Percentiles rank a stretch among this genome's conserved stretches.
Evolutionary conservation across 2,888 invertebrate species (phyloP).

Genomic region (Crepidodera aurea): DNA sequence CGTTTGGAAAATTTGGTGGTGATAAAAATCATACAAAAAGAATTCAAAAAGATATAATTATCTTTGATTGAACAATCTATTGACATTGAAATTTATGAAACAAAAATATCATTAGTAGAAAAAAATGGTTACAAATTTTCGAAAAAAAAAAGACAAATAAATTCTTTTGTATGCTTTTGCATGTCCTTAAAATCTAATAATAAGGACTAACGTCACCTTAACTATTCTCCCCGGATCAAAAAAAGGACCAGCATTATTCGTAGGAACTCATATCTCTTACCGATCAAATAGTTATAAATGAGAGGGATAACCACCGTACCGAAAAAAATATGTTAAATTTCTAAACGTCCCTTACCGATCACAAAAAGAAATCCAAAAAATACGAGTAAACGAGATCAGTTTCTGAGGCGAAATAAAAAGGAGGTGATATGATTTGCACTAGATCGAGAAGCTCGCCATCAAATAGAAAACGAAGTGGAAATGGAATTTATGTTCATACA

Average conservation of each 20-base stretch:
- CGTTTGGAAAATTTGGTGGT: too few relatives aligned
- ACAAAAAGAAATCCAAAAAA: not conserved
- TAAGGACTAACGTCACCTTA: too few relatives aligned
- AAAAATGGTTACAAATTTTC: too few relatives aligned
- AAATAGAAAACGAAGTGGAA: slow-evolving; percentile 11
- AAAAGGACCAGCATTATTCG: not conserved
- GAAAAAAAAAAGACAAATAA: too few relatives aligned
- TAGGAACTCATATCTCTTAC: not conserved
- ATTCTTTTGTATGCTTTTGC: too few relatives aligned
- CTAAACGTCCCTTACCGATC: not conserved
- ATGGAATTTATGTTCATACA: slow-evolving; percentile 14
- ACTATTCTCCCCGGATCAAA: too few relatives aligned
- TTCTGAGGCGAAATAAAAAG: not conserved
- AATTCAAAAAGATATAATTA: too few relatives aligned
- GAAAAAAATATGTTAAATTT: not conserved
- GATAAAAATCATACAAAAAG: too few relatives aligned
- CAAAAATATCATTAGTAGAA: too few relatives aligned
- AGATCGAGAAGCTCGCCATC: not conserved
- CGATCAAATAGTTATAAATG: not conserved
- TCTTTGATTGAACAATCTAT: too few relatives aligned
- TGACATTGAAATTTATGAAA: too few relatives aligned
- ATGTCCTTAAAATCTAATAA: too few relatives aligned
- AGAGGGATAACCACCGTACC: not conserved
- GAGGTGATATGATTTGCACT: slow-evolving; percentile 9
- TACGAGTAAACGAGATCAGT: not conserved